Base-by-base conservation (phyloP, 2,797 vertebrate genomes). In the Pogonophryne albipinna region DNA sequence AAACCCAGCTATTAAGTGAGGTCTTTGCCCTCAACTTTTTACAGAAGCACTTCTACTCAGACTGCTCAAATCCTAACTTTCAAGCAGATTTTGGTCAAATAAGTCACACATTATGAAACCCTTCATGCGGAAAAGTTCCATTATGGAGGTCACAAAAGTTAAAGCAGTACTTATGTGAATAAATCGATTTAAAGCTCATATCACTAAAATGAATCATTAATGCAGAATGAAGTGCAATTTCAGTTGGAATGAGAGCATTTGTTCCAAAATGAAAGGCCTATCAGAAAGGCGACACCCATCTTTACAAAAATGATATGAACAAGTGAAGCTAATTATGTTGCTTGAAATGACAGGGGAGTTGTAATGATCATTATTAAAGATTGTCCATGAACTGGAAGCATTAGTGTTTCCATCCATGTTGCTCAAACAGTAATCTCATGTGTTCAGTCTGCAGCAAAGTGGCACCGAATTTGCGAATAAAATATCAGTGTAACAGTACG, bases 181-280 rank as follows among this genome's bases (percentile, higher is more conserved):
- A 62, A 72, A 74, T 47, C 1, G 1, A 79, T 81, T 70, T 61
- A 45, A 75, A 56, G n/a, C 27, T 13, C 12, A 61, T 46, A 74
- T 85, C 66, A 70, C 12, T 34, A 56, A 66, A 71, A 61, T 56
- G 50, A 84, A 80, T 75, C 69, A 66, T 81, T 69, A 69, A 74
- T 51, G 63, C 15, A 17, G 27, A 63, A 76, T 44, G 20, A 76
- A 44, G 16, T 55, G 19, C 49, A 63, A 52, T 57, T 65, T 63
- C 34, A 41, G 41, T 71, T 80, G 66, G 55, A 74, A 73, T 64
- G 45, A 64, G n/a, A 81, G 10, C 10, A 42, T 10, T n/a, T 27
- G 27, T 5, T 60, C 38, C 17, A 0, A 61, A 71, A 23, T 66
- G 47, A 56, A 42, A 27, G 10, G 42, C 20, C 3, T 19, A 49